Evolutionary conservation across 2,113 vertebrate genomes (phyloP).

Genomic region (Archocentrus centrarchus): DNA sequence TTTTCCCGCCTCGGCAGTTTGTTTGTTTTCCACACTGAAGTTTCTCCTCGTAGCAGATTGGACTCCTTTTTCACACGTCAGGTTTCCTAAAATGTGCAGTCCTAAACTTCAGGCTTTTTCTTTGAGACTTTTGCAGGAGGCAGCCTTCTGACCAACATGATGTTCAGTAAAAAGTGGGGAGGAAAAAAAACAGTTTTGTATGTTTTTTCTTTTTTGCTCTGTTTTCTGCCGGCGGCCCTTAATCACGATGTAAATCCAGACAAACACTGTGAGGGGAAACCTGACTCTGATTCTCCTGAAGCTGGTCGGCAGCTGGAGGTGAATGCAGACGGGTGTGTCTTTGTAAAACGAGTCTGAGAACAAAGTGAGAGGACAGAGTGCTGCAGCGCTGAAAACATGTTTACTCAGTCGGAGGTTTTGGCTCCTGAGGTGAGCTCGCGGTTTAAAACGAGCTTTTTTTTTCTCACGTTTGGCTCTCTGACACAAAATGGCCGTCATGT

Average conservation of each 20-base stretch:
- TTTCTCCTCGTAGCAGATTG: not conserved
- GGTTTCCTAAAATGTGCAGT: constrained; percentile 7
- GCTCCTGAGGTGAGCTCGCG: too few relatives aligned
- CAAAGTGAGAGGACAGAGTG: too few relatives aligned
- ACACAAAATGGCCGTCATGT: too few relatives aligned
- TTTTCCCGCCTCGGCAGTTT: not conserved
- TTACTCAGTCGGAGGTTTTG: too few relatives aligned
- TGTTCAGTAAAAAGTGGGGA: not conserved
- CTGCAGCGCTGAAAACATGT: too few relatives aligned
- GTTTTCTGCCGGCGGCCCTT: constrained; percentile 31
- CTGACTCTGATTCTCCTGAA: not conserved
- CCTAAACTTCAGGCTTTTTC: constrained; percentile 12
- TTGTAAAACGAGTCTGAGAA: too few relatives aligned
- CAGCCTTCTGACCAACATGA: not conserved
- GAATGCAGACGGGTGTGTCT: too few relatives aligned
- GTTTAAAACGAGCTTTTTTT: too few relatives aligned
- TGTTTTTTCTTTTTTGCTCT: not conserved
- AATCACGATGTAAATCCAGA: not conserved
- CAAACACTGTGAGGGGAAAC: constrained; percentile 1
- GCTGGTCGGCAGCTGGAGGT: not conserved
- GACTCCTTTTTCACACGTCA: not conserved
- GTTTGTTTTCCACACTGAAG: not conserved
- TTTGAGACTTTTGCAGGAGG: not conserved
- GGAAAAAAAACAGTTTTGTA: constrained; percentile 6
- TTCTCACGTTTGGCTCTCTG: too few relatives aligned